Percentiles rank a stretch among this genome's conserved stretches.
These are phyloP conservation scores for Encarsia formosa DNA, from an alignment of 2,888 invertebrate genomes.

Conservation along the genomic window DNA sequence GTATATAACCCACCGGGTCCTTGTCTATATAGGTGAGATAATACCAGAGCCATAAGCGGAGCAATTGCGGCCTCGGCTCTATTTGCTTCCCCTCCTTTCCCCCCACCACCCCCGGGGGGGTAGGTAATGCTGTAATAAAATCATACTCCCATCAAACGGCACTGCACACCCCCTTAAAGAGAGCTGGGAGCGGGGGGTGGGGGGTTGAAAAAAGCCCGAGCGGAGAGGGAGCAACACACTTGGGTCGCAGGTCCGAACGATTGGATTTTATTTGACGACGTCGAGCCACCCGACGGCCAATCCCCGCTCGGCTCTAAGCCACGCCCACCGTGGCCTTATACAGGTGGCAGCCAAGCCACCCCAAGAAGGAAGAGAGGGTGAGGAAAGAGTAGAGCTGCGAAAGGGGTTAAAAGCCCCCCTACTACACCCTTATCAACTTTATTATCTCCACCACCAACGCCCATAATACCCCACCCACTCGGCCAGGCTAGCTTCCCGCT, in stretches of 20 bases:
- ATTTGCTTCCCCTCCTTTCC: conserved; percentile 18
- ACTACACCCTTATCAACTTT: conserved; percentile 52
- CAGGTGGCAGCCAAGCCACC: no score
- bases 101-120: conserved; percentile 15
- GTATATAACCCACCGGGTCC: no score
- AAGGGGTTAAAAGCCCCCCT: conserved; percentile 31
- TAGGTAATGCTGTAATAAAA: conserved; percentile 53
- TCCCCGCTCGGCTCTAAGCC: conserved; percentile 33
- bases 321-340: background rate
- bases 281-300: conserved; percentile 44
- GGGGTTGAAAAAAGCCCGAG: background rate
- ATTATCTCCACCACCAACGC: conserved; percentile 46
- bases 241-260: conserved; percentile 46
- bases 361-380: background rate
- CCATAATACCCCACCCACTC: background rate
- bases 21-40: conserved; percentile 47
- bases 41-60: conserved; percentile 50
- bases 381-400: conserved; percentile 1
- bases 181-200: background rate
- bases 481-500: no score
- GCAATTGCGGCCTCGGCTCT: conserved; percentile 49
- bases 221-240: conserved; percentile 13
- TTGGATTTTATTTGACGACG: conserved; percentile 52
- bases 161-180: conserved; percentile 39
- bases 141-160: conserved; percentile 50